Conservation (phyloP, 1,140 invertebrate species). For the Tetragonula clypearis region DNA sequence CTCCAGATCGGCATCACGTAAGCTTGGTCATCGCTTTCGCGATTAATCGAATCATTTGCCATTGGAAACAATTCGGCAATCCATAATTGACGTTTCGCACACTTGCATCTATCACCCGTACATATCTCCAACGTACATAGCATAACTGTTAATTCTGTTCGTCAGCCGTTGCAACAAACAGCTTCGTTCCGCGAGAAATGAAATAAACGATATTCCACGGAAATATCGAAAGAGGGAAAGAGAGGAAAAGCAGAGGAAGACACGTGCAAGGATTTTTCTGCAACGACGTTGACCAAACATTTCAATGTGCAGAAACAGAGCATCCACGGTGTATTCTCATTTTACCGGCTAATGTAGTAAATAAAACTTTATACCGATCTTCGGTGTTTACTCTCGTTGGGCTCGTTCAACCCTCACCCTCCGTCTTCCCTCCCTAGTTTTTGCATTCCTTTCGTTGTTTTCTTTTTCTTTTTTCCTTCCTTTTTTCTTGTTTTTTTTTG, state of each 20-base stretch:
- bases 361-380: slow-evolving; percentile 15
- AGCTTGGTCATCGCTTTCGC: background rate
- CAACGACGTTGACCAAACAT: background rate
- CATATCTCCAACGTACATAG: background rate
- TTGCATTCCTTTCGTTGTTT: background rate
- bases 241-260: background rate
- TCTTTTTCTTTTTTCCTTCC: background rate
- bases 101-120: slow-evolving; percentile 19
- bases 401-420: background rate
- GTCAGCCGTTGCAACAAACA: background rate
- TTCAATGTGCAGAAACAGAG: background rate
- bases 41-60: slow-evolving; percentile 33
- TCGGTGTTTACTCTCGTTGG: background rate
- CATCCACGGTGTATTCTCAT: background rate
- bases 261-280: background rate
- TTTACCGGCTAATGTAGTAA: background rate
- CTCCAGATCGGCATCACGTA: background rate
- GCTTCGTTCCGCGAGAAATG: background rate
- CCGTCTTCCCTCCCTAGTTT: background rate
- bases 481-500: too few species aligned
- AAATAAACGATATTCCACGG: too few species aligned
- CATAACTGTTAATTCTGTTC: background rate
- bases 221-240: background rate
- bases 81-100: slow-evolving; percentile 14
- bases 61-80: slow-evolving; percentile 26